Conservation (phyloP, 2,797 vertebrate species). For the Rhinichthys osculus region DNA sequence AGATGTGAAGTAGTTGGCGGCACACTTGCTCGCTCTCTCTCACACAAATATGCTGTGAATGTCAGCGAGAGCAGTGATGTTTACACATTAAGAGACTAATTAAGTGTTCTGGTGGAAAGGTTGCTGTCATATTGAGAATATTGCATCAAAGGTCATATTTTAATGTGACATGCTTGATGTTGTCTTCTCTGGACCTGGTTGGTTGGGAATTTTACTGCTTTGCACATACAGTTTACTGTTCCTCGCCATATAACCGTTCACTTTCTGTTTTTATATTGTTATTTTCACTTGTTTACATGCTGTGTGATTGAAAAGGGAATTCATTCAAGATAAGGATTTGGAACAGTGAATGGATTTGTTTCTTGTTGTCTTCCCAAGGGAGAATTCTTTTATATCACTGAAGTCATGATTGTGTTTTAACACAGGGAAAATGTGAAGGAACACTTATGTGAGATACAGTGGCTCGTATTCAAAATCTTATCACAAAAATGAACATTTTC, state of each 20-base stretch:
- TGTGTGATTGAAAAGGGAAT: not conserved
- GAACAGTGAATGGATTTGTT: slow-evolving; percentile 2
- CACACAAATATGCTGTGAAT: not conserved
- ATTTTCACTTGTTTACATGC: not conserved
- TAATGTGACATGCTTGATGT: not conserved
- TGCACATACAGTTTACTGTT: not conserved
- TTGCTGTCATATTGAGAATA: slow-evolving; percentile 25
- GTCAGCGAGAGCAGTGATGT: not conserved
- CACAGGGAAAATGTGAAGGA: not conserved
- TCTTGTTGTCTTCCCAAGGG: not conserved
- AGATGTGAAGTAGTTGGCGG: not conserved
- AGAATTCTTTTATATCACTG: not conserved
- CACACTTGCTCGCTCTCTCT: too few species aligned
- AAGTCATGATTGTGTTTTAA: not conserved
- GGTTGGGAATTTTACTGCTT: not conserved
- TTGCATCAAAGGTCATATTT: slow-evolving; percentile 5
- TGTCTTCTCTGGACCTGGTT: not conserved
- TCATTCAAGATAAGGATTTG: slow-evolving; percentile 7
- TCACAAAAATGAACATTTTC: not conserved
- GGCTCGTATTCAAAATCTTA: slow-evolving; percentile 28
- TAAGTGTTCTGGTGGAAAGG: not conserved
- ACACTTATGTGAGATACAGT: not conserved
- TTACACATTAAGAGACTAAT: slow-evolving; percentile 20
- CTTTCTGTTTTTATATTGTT: not conserved
- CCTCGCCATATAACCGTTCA: not conserved